Percentiles rank a stretch among this genome's conserved stretches.
These are phyloP conservation scores for Callosobruchus maculatus DNA, from an alignment of 2,888 invertebrate species.

Conservation along the genomic window DNA sequence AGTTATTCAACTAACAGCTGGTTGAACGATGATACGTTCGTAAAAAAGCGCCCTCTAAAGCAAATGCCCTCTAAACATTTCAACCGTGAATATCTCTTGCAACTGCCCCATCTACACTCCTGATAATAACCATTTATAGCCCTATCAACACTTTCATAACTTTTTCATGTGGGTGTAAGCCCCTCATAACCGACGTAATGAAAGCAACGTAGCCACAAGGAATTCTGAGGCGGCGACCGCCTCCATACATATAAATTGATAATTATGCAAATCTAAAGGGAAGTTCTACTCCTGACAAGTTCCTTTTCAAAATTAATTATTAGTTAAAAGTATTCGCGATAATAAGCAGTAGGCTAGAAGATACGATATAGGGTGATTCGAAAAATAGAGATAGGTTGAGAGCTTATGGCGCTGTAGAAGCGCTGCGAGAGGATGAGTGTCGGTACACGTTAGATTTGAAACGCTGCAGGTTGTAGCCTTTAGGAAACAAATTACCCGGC, in stretches of 20 bases:
- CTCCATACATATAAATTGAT: slow-evolving; percentile 7
- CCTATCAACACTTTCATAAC: background rate
- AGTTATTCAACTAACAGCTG: too few species aligned
- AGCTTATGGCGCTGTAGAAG: too few species aligned
- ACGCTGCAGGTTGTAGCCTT: too few species aligned
- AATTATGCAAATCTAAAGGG: slow-evolving; percentile 9
- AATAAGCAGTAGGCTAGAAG: background rate
- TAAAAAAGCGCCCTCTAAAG: too few species aligned
- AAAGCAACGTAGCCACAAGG: background rate
- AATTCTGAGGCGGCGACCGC: background rate
- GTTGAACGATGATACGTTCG: too few species aligned
- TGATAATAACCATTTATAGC: background rate
- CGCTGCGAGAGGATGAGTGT: too few species aligned
- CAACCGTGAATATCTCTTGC: background rate
- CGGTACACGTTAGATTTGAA: too few species aligned
- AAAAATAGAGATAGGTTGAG: too few species aligned
- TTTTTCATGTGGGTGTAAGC: background rate
- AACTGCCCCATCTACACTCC: background rate
- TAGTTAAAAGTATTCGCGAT: background rate
- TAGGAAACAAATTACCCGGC: too few species aligned
- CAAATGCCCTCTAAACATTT: too few species aligned
- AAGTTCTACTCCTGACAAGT: slow-evolving; percentile 4
- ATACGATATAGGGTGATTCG: background rate
- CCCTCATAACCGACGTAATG: background rate
- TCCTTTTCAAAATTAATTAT: slow-evolving; percentile 3